Evolutionary conservation across 2,113 vertebrate genomes (phyloP).

Genomic region (Oryzias curvinotus): DNA sequence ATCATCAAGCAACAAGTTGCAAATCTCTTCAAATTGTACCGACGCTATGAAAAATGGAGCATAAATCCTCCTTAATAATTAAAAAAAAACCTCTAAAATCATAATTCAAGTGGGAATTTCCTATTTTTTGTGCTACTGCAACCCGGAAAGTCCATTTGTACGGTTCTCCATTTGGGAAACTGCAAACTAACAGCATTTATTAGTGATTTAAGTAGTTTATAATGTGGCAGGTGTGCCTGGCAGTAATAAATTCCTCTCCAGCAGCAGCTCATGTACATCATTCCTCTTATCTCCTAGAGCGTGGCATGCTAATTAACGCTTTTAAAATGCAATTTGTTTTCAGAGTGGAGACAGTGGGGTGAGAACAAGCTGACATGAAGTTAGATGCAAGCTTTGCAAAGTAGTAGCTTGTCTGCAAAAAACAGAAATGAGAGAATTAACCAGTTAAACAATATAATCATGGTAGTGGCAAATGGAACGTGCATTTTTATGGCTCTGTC

Average conservation of each 20-base stretch:
- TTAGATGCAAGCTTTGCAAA: not conserved
- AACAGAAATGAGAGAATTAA: no score
- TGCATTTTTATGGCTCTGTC: no score
- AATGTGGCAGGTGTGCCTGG: constrained; percentile 49
- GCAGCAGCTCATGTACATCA: constrained; percentile 51
- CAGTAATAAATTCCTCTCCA: constrained; percentile 66
- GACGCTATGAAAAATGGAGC: no score
- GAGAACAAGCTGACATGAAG: not conserved
- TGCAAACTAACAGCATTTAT: constrained; percentile 49
- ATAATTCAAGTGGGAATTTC: no score
- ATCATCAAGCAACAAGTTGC: no score
- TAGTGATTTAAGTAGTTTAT: constrained; percentile 46
- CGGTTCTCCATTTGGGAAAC: constrained; percentile 56
- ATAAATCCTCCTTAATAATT: no score
- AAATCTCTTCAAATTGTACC: no score
- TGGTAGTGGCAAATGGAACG: no score
- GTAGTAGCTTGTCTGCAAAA: not conserved
- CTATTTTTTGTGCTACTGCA: no score
- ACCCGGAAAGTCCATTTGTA: constrained; percentile 44
- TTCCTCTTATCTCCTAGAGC: constrained; percentile 69
- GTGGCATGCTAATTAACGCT: constrained; percentile 67
- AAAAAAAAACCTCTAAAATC: no score
- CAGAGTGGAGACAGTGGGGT: constrained; percentile 19
- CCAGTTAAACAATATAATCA: no score
- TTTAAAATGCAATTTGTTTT: constrained; percentile 64